These are phyloP conservation scores for Mola mola DNA, from an alignment of 2,113 vertebrate genomes.

Conservation along the genomic window DNA sequence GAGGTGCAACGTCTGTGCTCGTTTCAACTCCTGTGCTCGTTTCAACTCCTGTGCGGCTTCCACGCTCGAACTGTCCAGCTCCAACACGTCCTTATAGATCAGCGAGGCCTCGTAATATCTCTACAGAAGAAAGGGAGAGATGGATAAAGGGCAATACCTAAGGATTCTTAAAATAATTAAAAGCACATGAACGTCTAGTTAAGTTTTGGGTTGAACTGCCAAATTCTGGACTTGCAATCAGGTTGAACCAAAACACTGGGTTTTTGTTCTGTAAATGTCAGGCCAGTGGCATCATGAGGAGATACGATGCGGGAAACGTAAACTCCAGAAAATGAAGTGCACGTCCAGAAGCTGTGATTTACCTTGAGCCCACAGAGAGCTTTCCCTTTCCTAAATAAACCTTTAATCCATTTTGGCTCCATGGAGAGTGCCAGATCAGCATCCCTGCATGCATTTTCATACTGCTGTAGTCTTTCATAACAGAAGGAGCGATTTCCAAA, in stretches of 20 bases:
- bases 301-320: too few species aligned
- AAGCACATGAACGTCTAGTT: too few species aligned
- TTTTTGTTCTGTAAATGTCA: too few species aligned
- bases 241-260: too few species aligned
- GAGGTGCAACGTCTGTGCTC: conserved; percentile 78
- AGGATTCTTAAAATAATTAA: background rate
- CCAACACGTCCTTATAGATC: conserved; percentile 82
- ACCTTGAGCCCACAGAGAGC: conserved; percentile 89
- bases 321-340: too few species aligned
- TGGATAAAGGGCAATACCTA: background rate
- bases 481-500: conserved; percentile 91
- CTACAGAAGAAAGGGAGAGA: conserved; percentile 59
- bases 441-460: conserved; percentile 80
- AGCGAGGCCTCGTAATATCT: conserved; percentile 81
- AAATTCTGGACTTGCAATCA: too few species aligned
- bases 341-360: background rate
- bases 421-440: conserved; percentile 81
- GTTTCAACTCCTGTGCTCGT: conserved; percentile 75
- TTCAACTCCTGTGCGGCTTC: conserved; percentile 81
- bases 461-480: conserved; percentile 83
- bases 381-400: conserved; percentile 88
- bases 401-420: conserved; percentile 84
- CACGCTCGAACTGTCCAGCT: conserved; percentile 36
- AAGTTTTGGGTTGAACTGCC: too few species aligned
- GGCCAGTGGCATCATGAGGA: too few species aligned